These are phyloP conservation scores for Lagodon rhomboides DNA, from an alignment of 2,797 vertebrate species.

Conservation along the genomic window DNA sequence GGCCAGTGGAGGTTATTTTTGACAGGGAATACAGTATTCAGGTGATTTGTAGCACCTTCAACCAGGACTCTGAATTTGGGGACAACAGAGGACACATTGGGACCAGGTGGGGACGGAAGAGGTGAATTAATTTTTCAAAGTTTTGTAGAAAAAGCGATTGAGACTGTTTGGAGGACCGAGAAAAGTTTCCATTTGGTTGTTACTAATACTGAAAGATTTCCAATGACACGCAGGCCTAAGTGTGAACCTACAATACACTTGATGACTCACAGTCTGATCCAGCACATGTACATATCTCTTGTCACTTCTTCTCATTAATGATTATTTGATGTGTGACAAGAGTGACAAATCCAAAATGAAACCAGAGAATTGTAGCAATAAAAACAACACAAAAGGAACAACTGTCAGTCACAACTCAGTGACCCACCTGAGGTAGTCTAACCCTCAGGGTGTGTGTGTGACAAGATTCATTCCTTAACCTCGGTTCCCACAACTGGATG, in stretches of 20 bases:
- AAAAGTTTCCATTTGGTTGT: background rate
- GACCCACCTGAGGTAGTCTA: conserved; percentile 37
- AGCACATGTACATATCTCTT: conserved; percentile 35
- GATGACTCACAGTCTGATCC: conserved; percentile 19
- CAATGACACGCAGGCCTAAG: background rate
- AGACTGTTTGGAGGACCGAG: background rate
- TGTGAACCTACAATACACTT: background rate
- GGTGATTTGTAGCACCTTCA: too few species aligned
- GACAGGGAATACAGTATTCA: too few species aligned
- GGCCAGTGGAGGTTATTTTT: too few species aligned
- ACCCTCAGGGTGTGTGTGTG: conserved; percentile 42
- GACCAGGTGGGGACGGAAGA: too few species aligned
- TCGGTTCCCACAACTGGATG: conserved; percentile 54
- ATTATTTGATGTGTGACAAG: conserved; percentile 46
- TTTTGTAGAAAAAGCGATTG: conserved; percentile 5
- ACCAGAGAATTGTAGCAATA: conserved; percentile 58
- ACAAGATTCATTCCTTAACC: conserved; percentile 25
- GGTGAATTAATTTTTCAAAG: background rate
- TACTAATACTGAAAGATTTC: background rate
- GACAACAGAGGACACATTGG: too few species aligned
- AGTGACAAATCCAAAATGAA: conserved; percentile 50
- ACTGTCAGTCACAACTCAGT: conserved; percentile 49
- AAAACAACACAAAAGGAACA: conserved; percentile 38
- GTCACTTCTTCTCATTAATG: conserved; percentile 52
- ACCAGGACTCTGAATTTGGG: too few species aligned